phyloP scores from a whole-genome alignment of 2,797 vertebrate species.

The Melanotaenia parkinsoni region DNA sequence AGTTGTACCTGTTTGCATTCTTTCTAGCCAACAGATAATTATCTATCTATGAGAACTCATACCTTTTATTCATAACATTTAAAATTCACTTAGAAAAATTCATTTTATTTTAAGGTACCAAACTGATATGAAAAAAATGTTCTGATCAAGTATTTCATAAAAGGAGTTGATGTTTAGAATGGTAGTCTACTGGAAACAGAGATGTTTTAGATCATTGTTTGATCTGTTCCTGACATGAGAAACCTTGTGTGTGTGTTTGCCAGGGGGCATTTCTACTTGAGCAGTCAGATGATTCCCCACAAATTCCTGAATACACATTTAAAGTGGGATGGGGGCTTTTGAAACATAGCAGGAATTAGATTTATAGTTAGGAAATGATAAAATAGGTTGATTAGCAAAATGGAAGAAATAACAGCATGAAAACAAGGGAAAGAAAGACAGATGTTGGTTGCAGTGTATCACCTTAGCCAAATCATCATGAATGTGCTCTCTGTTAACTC shows the following conservation, averaged over 20 bases:
- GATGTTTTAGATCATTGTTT: neutral
- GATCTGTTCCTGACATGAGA: neutral
- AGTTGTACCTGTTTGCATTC: no score
- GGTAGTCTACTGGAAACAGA: neutral
- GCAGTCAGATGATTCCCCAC: neutral
- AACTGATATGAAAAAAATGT: neutral
- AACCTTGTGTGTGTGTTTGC: neutral
- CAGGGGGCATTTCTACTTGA: neutral
- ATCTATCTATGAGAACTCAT: neutral
- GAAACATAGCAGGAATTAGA: constrained; percentile 11
- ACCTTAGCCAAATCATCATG: constrained; percentile 38
- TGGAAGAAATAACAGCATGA: neutral
- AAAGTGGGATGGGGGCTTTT: neutral
- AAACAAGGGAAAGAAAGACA: constrained; percentile 16
- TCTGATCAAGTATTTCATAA: neutral
- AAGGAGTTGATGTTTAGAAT: neutral
- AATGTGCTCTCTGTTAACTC: constrained; percentile 63
- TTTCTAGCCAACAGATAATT: no score
- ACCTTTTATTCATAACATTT: no score
- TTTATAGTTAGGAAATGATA: neutral
- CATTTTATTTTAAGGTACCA: no score
- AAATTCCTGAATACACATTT: constrained; percentile 10
- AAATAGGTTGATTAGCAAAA: neutral
- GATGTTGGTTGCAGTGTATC: constrained; percentile 8
- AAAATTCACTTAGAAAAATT: no score